Evolutionary conservation across 1,140 invertebrate species (phyloP).

Genomic region (Drosophila subobscura): DNA sequence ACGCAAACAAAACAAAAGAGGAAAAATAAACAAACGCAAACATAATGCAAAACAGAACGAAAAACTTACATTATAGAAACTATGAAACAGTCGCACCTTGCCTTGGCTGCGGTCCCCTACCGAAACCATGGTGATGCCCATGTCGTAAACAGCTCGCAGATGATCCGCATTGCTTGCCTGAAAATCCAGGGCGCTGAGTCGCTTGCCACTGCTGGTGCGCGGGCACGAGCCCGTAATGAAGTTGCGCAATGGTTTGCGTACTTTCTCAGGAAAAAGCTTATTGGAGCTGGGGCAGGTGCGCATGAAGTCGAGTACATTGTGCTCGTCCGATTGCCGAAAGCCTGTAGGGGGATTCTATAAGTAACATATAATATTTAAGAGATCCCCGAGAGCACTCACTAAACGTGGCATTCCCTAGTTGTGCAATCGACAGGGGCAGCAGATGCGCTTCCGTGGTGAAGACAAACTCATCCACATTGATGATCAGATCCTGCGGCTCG

Average conservation of each 20-base stretch:
- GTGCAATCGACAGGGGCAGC: slow-evolving; percentile 92
- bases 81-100: slow-evolving; percentile 94
- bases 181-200: slow-evolving; percentile 90
- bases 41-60: slow-evolving; percentile 43
- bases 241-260: slow-evolving; percentile 91
- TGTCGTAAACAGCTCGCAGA: slow-evolving; percentile 92
- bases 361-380: neutral
- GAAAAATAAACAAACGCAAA: slow-evolving; percentile 5
- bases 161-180: slow-evolving; percentile 95
- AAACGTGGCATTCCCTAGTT: slow-evolving; percentile 79
- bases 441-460: slow-evolving; percentile 99
- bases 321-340: slow-evolving; percentile 84
- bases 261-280: slow-evolving; percentile 91
- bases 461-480: slow-evolving; percentile 98
- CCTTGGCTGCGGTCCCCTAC: slow-evolving; percentile 90
- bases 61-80: slow-evolving; percentile 89
- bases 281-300: slow-evolving; percentile 94
- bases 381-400: slow-evolving; percentile 57
- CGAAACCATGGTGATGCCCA: slow-evolving; percentile 97
- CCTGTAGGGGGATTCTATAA: slow-evolving; percentile 34
- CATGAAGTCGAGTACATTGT: slow-evolving; percentile 87
- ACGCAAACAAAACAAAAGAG: neutral
- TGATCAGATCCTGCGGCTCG: slow-evolving; percentile 92
- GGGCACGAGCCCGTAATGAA: slow-evolving; percentile 93
- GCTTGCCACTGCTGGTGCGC: slow-evolving; percentile 85